Percentiles rank a stretch among this genome's conserved stretches.
phyloP scores from a whole-genome alignment of 1,140 invertebrate species.

The Trichoplusia ni region DNA sequence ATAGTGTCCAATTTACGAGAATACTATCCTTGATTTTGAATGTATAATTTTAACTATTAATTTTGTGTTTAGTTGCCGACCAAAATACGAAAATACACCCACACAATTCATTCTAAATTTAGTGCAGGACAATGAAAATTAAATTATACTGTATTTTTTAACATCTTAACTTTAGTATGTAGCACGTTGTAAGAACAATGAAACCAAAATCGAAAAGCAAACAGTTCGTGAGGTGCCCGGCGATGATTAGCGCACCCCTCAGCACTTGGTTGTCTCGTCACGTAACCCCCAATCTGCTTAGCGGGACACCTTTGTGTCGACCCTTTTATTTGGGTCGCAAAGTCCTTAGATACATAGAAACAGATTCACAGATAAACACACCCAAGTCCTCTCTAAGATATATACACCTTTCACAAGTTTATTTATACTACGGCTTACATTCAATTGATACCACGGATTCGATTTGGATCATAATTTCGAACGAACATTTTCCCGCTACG shows the following conservation, averaged over 20 bases:
- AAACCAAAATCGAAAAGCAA: slow-evolving; percentile 30
- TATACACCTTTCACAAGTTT: slow-evolving; percentile 27
- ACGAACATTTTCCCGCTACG: neutral
- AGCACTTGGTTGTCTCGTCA: slow-evolving; percentile 58
- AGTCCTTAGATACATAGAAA: slow-evolving; percentile 57
- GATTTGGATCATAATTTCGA: neutral
- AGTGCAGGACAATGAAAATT: too few species aligned
- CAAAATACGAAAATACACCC: too few species aligned
- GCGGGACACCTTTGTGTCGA: slow-evolving; percentile 59
- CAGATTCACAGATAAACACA: slow-evolving; percentile 61
- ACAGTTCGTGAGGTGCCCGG: slow-evolving; percentile 37
- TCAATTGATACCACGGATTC: neutral
- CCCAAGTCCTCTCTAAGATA: slow-evolving; percentile 34
- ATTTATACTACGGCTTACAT: slow-evolving; percentile 22
- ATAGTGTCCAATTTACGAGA: neutral
- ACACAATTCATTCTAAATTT: too few species aligned
- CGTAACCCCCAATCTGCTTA: slow-evolving; percentile 70
- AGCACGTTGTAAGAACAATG: neutral
- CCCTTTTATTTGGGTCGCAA: slow-evolving; percentile 63
- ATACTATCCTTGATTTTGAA: too few species aligned
- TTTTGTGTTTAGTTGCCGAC: too few species aligned
- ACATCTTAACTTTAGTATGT: too few species aligned
- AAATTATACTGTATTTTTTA: too few species aligned
- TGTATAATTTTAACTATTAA: too few species aligned
- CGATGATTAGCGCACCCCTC: slow-evolving; percentile 54